Percentiles rank a stretch among this genome's conserved stretches.
These are phyloP conservation scores for Mycteria americana DNA, from an alignment of 2,797 vertebrate species.

Conservation along the genomic window DNA sequence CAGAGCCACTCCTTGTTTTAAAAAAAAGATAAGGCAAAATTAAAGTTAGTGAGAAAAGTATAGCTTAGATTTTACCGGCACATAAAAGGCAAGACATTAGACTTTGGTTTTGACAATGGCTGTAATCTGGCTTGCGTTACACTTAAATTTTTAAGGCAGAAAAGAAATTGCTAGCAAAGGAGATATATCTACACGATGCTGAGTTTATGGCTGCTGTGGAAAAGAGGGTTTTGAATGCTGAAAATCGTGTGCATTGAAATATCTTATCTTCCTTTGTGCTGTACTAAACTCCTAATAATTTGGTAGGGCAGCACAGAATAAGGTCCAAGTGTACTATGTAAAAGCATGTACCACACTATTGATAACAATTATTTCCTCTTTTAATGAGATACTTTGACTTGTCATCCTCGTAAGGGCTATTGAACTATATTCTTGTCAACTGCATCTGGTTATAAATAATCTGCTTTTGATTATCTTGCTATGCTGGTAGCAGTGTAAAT, in stretches of 20 bases:
- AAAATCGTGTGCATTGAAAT: neutral
- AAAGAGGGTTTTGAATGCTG: neutral
- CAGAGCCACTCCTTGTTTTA: neutral
- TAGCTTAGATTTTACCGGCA: neutral
- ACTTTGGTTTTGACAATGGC: neutral
- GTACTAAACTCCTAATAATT: neutral
- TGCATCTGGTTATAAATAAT: neutral
- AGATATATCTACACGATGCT: neutral
- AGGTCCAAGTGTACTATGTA: accelerated
- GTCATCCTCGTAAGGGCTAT: neutral
- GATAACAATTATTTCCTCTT: neutral
- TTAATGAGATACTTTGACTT: neutral
- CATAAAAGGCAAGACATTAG: neutral
- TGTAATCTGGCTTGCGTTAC: neutral
- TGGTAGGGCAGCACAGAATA: neutral
- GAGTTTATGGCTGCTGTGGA: neutral
- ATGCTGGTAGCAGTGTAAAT: neutral
- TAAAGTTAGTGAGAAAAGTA: neutral
- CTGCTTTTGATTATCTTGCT: neutral
- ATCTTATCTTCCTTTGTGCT: neutral
- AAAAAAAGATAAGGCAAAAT: neutral
- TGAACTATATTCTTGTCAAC: neutral
- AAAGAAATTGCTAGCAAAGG: neutral
- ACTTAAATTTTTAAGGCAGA: neutral
- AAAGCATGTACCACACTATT: accelerated